A percentile compares a stretch with the other conserved stretches of the same genome.
Evolutionary conservation across 2,797 vertebrate genomes (phyloP).

Genomic region (Acipenser ruthenus): DNA sequence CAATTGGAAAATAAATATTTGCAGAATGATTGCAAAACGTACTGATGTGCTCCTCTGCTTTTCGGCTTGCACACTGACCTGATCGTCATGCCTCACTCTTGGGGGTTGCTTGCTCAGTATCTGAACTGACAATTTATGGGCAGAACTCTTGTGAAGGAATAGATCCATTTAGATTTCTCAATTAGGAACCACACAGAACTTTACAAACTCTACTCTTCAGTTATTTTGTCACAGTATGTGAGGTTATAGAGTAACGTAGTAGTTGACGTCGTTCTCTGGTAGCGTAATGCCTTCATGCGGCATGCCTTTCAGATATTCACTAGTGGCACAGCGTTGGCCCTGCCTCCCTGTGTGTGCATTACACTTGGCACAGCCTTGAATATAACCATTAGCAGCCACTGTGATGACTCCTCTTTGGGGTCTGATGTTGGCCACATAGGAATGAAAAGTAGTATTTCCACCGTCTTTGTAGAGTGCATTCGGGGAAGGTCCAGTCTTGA

Average conservation of each 20-base stretch:
- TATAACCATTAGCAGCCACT: neutral
- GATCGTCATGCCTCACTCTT: too few species aligned
- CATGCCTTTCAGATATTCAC: neutral
- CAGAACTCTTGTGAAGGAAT: neutral
- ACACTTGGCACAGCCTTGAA: neutral
- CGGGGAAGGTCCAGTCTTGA: too few species aligned
- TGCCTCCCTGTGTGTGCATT: neutral
- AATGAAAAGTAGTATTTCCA: neutral
- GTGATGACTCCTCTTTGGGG: neutral
- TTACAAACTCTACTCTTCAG: neutral
- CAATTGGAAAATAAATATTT: too few species aligned
- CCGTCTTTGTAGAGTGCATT: too few species aligned
- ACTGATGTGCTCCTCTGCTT: too few species aligned
- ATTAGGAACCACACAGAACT: neutral
- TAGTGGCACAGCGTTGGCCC: neutral
- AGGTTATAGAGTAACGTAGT: constrained; percentile 9
- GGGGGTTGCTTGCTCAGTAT: too few species aligned
- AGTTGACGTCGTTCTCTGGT: constrained; percentile 2
- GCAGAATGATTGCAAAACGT: too few species aligned
- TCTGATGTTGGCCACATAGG: neutral
- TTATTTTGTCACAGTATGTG: neutral
- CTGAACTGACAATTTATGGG: neutral
- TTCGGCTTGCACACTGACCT: too few species aligned
- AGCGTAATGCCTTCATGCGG: neutral
- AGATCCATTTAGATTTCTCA: neutral